Conservation (phyloP, 1,140 invertebrate species). For the Sitobion miscanthi region DNA sequence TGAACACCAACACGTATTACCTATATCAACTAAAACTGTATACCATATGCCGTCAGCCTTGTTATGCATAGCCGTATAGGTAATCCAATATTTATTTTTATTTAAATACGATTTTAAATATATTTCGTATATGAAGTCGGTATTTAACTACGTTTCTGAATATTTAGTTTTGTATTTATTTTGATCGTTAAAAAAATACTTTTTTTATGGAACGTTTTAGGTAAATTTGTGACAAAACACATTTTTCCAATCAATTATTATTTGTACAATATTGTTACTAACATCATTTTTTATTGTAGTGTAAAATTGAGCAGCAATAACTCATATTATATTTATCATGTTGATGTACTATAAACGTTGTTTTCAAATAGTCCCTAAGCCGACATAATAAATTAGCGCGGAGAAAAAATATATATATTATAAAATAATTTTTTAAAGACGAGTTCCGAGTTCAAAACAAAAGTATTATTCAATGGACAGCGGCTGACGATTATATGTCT, state of each 20-base stretch:
- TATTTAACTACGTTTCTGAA: neutral
- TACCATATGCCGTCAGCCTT: neutral
- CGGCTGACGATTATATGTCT: too few species aligned
- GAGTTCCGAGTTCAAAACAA: neutral
- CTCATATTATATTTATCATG: neutral
- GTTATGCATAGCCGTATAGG: neutral
- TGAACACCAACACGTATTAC: too few species aligned
- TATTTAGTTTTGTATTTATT: neutral
- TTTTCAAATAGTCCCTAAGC: neutral
- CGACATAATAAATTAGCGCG: neutral
- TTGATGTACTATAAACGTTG: neutral
- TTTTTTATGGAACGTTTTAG: neutral
- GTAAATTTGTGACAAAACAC: neutral
- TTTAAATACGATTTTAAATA: neutral
- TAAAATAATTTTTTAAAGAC: neutral
- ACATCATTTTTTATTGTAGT: neutral
- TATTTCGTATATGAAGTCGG: neutral
- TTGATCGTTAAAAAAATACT: too few species aligned
- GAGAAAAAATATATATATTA: neutral
- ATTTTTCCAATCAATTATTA: neutral
- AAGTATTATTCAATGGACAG: neutral
- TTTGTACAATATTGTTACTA: neutral
- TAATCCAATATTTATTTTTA: neutral
- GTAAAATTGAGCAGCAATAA: neutral
- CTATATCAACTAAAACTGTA: too few species aligned